These are phyloP conservation scores for Cataglyphis livida DNA, from an alignment of 2,888 invertebrate species.

Conservation along the genomic window DNA sequence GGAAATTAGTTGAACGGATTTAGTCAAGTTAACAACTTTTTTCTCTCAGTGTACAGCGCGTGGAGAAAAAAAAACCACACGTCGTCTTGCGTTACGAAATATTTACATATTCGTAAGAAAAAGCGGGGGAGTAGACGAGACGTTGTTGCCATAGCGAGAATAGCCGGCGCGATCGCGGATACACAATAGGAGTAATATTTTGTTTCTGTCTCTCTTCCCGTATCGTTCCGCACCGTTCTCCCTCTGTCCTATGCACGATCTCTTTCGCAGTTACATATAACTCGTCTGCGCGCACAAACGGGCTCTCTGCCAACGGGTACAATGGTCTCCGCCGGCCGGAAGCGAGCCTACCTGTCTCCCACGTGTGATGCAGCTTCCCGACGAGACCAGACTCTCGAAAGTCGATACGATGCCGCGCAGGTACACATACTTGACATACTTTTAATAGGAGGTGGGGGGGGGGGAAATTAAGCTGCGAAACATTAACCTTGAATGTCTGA, in stretches of 20 bases:
- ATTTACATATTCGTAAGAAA: conserved; percentile 12
- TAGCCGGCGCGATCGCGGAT: conserved; percentile 4
- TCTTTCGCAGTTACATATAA: conserved; percentile 37
- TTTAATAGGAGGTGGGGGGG: background rate
- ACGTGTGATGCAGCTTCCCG: conserved; percentile 83
- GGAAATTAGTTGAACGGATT: no score
- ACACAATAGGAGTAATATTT: conserved; percentile 49
- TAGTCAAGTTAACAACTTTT: no score
- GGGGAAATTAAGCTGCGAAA: background rate
- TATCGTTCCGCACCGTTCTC: conserved; percentile 34
- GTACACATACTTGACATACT: conserved; percentile 23
- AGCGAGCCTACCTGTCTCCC: conserved; percentile 84
- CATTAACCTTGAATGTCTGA: background rate
- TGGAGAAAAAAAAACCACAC: no score
- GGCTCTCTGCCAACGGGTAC: conserved; percentile 45
- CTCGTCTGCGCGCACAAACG: conserved; percentile 17
- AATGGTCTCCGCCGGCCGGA: conserved; percentile 79
- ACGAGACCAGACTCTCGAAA: conserved; percentile 49
- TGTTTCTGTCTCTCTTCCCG: conserved; percentile 35
- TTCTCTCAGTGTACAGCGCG: no score
- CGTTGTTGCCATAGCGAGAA: conserved; percentile 7
- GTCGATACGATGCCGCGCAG: conserved; percentile 43
- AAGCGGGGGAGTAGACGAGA: conserved; percentile 14
- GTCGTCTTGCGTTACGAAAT: background rate
- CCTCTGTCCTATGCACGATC: conserved; percentile 57